Percentiles rank a stretch among this genome's conserved stretches.
Evolutionary conservation across 2,797 vertebrate species (phyloP).

Genomic region (Momotus momota): DNA sequence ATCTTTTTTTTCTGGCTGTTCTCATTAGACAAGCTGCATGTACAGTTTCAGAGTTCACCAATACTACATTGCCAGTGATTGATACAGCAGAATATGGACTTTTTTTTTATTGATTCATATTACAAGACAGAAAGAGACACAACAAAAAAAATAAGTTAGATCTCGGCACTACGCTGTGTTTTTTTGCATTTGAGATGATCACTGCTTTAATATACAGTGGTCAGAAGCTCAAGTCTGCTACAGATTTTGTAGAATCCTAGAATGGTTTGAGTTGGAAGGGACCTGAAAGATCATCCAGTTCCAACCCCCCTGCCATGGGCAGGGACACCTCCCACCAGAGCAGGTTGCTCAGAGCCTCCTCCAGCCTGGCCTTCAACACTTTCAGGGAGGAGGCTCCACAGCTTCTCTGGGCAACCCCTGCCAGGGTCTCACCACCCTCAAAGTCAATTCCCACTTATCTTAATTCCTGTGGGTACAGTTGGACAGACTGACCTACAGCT

Average conservation of each 20-base stretch:
- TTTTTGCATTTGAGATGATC: neutral
- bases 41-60: neutral
- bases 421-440: too few relatives aligned
- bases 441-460: neutral
- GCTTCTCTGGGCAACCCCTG: too few relatives aligned
- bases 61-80: neutral
- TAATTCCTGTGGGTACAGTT: neutral
- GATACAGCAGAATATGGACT: neutral
- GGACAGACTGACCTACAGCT: neutral
- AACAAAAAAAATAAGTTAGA: neutral
- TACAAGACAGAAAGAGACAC: neutral
- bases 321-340: too few relatives aligned
- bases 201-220: neutral
- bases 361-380: too few relatives aligned
- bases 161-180: neutral
- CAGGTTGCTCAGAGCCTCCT: too few relatives aligned
- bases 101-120: neutral
- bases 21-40: neutral
- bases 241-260: neutral
- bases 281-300: too few relatives aligned
- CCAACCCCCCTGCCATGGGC: too few relatives aligned
- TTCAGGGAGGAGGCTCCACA: too few relatives aligned
- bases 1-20: constrained; percentile 2
- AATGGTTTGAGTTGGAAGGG: too few relatives aligned
- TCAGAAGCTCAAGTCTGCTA: neutral